Evolutionary conservation across 2,888 invertebrate genomes (phyloP), one percentile per base, ranked within the genome.

Genomic region (Cataglyphis altisquamis): DNA sequence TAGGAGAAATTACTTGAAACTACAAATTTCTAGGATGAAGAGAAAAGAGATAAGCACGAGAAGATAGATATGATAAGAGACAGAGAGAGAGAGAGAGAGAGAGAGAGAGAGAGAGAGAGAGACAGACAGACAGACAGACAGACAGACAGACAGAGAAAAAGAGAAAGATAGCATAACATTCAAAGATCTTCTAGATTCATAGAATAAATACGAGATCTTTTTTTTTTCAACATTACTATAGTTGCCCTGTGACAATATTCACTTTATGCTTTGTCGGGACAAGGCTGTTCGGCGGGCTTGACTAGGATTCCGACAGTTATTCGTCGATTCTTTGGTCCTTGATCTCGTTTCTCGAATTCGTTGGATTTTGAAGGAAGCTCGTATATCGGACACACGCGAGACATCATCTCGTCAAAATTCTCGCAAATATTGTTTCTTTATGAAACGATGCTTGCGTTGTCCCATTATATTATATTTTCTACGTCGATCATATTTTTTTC

Each of bases 311-410:
- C 48, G 57, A 82, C 48, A 77, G 78, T 85, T 82, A 66, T 86
- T 88, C 67, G 83, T 87, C 84, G 85, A 90, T 83, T 85, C 74
- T 86, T 90, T 90, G 86, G 91, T 92, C 91, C 87, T 86, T 85
- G 77, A 64, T 86, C 84, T 75, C 64, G 78, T 68, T 60, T 85
- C 83, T 83, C 84, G 81, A 73, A 85, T 90, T 90, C 87, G 87
- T 90, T 88, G 87, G 83, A 63, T 89, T 39, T 85, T 87, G 83
- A 80, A 88, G 81, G 68, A 88, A 85, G 86, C 84, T 86, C 83
- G 82, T 85, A 32, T 60, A 29, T 77, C 68, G 66, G 62, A 70
- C 64, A 62, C 32, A 55, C 41, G 41, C 72, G 66, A 80, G 68
- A 32, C n/a, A 86, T 77, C 60, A 67, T 66, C 25, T 63, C 29